These are phyloP conservation scores for Stylophora pistillata DNA, from an alignment of 64 coral and sea anemone genomes.

Conservation along the genomic window DNA sequence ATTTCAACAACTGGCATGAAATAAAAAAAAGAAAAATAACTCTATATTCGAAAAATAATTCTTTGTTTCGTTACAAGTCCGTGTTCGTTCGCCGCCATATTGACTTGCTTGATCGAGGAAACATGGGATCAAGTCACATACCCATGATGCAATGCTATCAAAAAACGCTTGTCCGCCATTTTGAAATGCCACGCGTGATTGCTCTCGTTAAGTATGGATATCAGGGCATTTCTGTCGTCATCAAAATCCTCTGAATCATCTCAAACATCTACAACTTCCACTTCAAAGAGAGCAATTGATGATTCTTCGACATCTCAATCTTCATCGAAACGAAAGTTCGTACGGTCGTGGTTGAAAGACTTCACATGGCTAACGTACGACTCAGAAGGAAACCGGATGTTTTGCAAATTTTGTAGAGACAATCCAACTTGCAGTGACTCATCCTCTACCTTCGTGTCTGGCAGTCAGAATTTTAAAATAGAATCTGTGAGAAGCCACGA, in stretches of 20 bases:
- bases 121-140: too few species aligned
- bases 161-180: slow-evolving; percentile 40
- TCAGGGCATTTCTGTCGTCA: too few species aligned
- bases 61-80: background rate
- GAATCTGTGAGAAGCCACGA: slow-evolving; percentile 28
- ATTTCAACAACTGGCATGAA: slow-evolving; percentile 21
- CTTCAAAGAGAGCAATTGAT: too few species aligned
- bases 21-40: slow-evolving; percentile 46
- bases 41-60: slow-evolving; percentile 35
- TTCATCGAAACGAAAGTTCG: too few species aligned
- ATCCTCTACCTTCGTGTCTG: slow-evolving; percentile 1
- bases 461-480: background rate
- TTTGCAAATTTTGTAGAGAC: too few species aligned
- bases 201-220: background rate
- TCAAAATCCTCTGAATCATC: background rate
- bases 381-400: too few species aligned
- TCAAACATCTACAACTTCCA: too few species aligned
- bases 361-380: too few species aligned
- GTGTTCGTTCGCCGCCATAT: slow-evolving; percentile 37
- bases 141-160: too few species aligned
- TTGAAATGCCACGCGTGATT: slow-evolving; percentile 36
- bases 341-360: too few species aligned
- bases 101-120: slow-evolving; percentile 32
- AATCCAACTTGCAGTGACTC: background rate
- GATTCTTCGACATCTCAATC: too few species aligned